Evolutionary conservation across 2,888 invertebrate genomes (phyloP).

Genomic region (Margaritifera margaritifera): DNA sequence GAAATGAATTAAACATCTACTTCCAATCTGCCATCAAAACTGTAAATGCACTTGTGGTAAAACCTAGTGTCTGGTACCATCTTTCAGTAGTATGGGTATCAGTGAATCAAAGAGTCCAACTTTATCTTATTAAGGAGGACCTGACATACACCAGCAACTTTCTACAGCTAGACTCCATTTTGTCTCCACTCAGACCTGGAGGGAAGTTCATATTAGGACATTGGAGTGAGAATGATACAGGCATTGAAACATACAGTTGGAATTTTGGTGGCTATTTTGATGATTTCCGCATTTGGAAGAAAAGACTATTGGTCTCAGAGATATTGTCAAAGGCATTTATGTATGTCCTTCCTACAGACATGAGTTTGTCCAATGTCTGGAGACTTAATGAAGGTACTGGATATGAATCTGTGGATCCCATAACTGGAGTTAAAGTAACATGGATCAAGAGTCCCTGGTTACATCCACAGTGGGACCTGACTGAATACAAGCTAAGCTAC

Average conservation of each 20-base stretch:
- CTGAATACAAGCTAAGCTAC: constrained; percentile 32
- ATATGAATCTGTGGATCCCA: constrained; percentile 21
- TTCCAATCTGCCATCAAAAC: constrained; percentile 12
- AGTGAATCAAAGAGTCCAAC: constrained; percentile 14
- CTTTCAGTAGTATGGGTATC: constrained; percentile 44
- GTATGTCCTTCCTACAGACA: constrained; percentile 9
- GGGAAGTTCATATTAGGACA: constrained; percentile 51
- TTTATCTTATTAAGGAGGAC: constrained; percentile 35
- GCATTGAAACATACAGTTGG: constrained; percentile 27
- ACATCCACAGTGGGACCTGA: constrained; percentile 35
- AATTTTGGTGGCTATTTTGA: constrained; percentile 45
- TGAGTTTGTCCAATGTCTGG: constrained; percentile 41
- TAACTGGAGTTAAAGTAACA: constrained; percentile 3
- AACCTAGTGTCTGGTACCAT: constrained; percentile 48
- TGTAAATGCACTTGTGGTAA: constrained; percentile 28
- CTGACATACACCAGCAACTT: constrained; percentile 20
- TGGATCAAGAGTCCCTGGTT: constrained; percentile 36
- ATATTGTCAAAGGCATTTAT: constrained; percentile 36
- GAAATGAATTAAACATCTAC: constrained; percentile 23
- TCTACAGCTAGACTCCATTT: neutral
- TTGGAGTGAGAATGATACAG: constrained; percentile 25
- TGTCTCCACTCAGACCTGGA: constrained; percentile 36
- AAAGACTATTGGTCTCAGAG: constrained; percentile 23
- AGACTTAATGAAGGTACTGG: constrained; percentile 44
- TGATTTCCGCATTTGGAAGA: constrained; percentile 53